phyloP scores from a whole-genome alignment of 2,888 invertebrate species.

The Mellilla xanthometata region DNA sequence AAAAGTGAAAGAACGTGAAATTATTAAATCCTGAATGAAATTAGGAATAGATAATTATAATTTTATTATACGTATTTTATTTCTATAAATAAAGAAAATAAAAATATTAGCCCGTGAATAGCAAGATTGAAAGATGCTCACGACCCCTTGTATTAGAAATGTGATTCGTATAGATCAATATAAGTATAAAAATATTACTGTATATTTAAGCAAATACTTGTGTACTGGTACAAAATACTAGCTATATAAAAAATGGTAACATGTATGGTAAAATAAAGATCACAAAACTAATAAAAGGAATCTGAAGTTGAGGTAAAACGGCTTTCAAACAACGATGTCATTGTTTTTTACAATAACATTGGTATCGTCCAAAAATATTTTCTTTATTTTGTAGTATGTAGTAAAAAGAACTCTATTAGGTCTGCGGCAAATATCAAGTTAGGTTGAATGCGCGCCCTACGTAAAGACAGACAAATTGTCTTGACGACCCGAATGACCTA shows the following conservation, averaged over 20 bases:
- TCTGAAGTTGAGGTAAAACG: constrained; percentile 46
- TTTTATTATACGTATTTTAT: no score
- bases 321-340: constrained; percentile 40
- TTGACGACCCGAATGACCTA: constrained; percentile 60
- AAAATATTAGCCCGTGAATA: no score
- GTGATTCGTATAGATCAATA: constrained; percentile 40
- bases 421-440: constrained; percentile 11
- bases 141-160: constrained; percentile 38
- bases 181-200: constrained; percentile 59
- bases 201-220: constrained; percentile 42
- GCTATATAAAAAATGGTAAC: constrained; percentile 59
- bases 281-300: constrained; percentile 50
- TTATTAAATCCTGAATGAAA: no score
- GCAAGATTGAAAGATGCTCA: neutral
- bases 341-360: constrained; percentile 17
- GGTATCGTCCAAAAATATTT: constrained; percentile 16
- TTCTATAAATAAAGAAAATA: no score
- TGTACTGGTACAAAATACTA: constrained; percentile 45
- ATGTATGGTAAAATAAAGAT: constrained; percentile 52
- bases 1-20: no score
- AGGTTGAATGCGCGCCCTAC: constrained; percentile 34
- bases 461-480: constrained; percentile 40
- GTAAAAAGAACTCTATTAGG: constrained; percentile 8
- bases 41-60: no score
- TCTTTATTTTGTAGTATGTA: constrained; percentile 9